Base-by-base conservation (phyloP, 2,113 vertebrate species). In the Lepus timidus region DNA sequence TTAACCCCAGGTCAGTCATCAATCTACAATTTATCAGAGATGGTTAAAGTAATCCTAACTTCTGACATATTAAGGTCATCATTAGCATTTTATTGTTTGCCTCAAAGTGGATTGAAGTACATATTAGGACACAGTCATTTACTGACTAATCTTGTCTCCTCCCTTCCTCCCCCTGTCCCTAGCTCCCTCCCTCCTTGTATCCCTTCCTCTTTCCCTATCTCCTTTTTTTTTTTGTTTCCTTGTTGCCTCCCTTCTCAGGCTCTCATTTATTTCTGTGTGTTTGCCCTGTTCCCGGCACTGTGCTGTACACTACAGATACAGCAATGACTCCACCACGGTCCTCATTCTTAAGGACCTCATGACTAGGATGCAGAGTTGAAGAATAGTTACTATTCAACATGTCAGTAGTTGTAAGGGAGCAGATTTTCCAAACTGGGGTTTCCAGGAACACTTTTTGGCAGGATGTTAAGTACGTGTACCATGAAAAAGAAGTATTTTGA, bases 401-500 rank as follows among this genome's bases (percentile, higher is more conserved):
- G 58, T 64, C 88, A 95, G 20, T 95, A 55, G 78, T 90, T 96
- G 92, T 87, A 88, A 91, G 93, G 74, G 58, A 96, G 75, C 71
- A 93, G 67, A 88, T 85, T 97, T 96, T 96, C 74, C 61, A 85
- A 82, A 90, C 78, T 71, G 29, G 67, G 81, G 64, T 90, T 95
- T 93, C 92, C 93, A 84, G 84, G 93, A 96, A 81, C 51, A 64
- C 13, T 95, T 12, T 86, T 95, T 96, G 94, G 95, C 88, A 96
- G 90, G 82, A 82, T 90, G 74, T 89, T 93, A 91, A 93, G 51
- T 90, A 93, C 88, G 70, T 31, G n/a, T 88, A 91, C 85, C 79
- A 95, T 65, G 58, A 51, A 88, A 82, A 95, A 70, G 19, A 97
- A 94, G 80, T 88, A 95, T 96, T 96, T 95, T 90, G 61, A 93